Evolutionary conservation across 64 coral and sea anemone genomes (phyloP).

Genomic region (Platygyra sinensis): DNA sequence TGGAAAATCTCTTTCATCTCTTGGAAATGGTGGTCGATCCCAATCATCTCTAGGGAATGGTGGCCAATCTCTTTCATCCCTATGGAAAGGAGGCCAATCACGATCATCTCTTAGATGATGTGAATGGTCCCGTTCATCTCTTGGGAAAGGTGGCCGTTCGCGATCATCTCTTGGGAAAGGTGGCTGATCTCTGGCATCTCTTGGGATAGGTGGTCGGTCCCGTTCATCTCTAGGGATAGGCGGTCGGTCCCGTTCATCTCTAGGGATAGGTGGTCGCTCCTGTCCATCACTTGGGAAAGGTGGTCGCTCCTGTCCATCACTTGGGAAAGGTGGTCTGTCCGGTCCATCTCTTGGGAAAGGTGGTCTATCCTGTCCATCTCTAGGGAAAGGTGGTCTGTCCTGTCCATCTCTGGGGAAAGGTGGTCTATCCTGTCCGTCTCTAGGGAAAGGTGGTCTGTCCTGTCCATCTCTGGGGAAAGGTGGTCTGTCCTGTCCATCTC

Average conservation of each 20-base stretch:
- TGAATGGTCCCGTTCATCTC: constrained; percentile 38
- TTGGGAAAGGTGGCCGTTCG: constrained; percentile 23
- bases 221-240: not conserved
- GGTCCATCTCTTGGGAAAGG: no score
- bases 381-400: no score
- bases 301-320: constrained; percentile 16
- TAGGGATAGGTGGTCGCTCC: constrained; percentile 36
- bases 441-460: constrained; percentile 46
- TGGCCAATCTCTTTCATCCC: constrained; percentile 54
- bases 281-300: constrained; percentile 38
- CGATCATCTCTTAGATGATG: constrained; percentile 54
- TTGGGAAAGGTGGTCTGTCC: no score
- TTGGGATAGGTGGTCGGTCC: constrained; percentile 32
- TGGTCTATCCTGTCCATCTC: no score
- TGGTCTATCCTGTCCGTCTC: no score
- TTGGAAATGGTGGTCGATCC: constrained; percentile 28
- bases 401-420: no score
- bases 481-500: not conserved
- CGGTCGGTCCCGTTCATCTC: constrained; percentile 39
- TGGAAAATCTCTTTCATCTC: constrained; percentile 64
- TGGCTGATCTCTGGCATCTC: not conserved
- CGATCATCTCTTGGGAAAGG: constrained; percentile 41
- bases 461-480: constrained; percentile 29
- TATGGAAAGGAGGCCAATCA: constrained; percentile 25
- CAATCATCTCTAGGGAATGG: not conserved